phyloP scores from a whole-genome alignment of 2,113 vertebrate species.

The Scopus umbretta region DNA sequence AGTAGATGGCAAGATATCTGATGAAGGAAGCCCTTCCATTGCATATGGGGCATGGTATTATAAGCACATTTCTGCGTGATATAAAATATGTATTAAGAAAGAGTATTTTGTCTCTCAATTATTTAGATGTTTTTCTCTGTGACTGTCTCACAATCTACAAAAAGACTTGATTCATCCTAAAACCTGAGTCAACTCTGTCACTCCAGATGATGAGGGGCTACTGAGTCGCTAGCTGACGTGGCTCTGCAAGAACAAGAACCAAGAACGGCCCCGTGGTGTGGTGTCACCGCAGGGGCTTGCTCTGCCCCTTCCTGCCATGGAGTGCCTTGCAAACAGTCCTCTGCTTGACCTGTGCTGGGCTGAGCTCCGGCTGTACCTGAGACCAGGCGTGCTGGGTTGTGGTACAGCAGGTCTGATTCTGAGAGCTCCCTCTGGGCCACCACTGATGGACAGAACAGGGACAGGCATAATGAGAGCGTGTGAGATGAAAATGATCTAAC shows the following conservation, averaged over 20 bases:
- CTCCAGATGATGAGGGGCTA: neutral
- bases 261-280: fast-evolving
- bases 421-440: neutral
- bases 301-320: fast-evolving
- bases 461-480: fast-evolving
- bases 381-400: neutral
- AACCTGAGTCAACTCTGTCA: neutral
- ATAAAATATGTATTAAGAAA: neutral
- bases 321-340: fast-evolving
- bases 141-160: neutral
- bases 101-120: neutral
- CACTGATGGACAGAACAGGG: neutral
- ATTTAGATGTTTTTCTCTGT: neutral
- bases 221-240: fast-evolving
- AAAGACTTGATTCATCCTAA: neutral
- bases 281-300: neutral
- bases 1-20: neutral
- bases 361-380: neutral
- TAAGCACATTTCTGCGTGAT: neutral
- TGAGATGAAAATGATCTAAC: neutral
- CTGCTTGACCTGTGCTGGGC: neutral
- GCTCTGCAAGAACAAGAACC: neutral
- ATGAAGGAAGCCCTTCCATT: neutral
- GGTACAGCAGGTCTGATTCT: neutral
- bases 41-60: neutral